These are phyloP conservation scores for Leptosomus discolor DNA, from an alignment of 2,113 vertebrate genomes.

Conservation along the genomic window DNA sequence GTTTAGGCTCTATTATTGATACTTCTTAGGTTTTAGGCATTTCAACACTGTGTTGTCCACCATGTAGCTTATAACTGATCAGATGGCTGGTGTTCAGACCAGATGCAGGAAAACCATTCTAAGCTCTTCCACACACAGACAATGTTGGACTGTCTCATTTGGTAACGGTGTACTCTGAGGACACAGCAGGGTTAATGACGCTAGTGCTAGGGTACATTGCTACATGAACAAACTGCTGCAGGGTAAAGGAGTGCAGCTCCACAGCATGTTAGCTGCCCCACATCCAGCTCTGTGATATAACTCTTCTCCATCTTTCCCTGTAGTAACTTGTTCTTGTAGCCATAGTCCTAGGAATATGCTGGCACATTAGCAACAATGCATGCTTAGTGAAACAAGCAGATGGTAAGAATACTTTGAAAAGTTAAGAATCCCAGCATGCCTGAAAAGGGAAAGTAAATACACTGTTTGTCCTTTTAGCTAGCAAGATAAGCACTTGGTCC, in stretches of 20 bases:
- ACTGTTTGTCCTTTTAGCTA: not conserved
- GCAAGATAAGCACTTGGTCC: not conserved
- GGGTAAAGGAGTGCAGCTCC: not conserved
- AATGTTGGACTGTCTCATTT: not conserved
- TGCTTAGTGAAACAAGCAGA: not conserved
- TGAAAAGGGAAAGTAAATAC: not conserved
- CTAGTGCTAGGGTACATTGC: not conserved
- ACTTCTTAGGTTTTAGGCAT: not conserved
- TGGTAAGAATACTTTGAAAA: not conserved
- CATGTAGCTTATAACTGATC: not conserved
- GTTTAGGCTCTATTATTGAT: not conserved
- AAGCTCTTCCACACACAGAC: not conserved
- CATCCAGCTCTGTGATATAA: accelerated
- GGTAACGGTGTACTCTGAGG: not conserved
- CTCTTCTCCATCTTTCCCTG: not conserved
- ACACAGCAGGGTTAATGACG: not conserved
- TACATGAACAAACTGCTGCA: not conserved
- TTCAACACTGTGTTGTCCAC: not conserved
- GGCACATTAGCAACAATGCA: not conserved
- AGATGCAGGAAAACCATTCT: not conserved
- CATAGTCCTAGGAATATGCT: not conserved
- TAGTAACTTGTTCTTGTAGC: not conserved
- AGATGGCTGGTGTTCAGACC: not conserved
- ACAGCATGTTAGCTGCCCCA: not conserved
- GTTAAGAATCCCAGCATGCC: not conserved